Evolutionary conservation across 2,113 vertebrate species (phyloP).

Genomic region (Onychostoma macrolepis): DNA sequence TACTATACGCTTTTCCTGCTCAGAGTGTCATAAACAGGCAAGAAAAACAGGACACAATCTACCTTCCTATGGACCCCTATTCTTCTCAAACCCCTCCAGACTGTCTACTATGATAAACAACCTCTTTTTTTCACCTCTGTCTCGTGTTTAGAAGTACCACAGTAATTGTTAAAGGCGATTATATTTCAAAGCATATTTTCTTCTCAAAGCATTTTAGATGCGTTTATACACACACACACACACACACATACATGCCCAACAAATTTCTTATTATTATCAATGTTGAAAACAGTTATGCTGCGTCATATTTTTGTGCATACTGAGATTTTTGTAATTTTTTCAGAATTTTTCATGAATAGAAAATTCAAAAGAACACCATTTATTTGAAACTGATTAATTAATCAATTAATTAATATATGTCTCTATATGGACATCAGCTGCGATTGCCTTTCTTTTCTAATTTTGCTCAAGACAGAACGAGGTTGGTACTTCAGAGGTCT

Average conservation of each 20-base stretch:
- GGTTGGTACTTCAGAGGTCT: background rate
- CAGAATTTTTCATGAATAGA: no score
- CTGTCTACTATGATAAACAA: conserved; percentile 7
- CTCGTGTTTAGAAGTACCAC: background rate
- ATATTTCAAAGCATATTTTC: background rate
- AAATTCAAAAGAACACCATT: no score
- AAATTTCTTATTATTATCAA: no score
- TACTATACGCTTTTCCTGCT: conserved; percentile 60
- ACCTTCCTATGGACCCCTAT: conserved; percentile 30
- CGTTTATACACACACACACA: background rate
- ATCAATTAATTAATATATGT: no score
- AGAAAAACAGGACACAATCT: conserved; percentile 52
- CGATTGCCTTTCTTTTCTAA: no score
- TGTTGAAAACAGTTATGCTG: no score
- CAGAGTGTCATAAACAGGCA: conserved; percentile 57
- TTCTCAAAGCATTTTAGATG: background rate
- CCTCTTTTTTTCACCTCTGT: background rate
- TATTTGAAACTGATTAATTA: no score
- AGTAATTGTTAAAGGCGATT: background rate
- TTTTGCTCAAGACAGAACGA: no score
- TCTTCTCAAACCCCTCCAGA: conserved; percentile 23
- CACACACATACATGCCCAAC: no score
- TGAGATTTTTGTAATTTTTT: no score
- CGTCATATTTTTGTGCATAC: no score
- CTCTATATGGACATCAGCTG: no score